Conservation (phyloP, 2,888 invertebrate genomes). For the Cataglyphis rosenhaueri region DNA sequence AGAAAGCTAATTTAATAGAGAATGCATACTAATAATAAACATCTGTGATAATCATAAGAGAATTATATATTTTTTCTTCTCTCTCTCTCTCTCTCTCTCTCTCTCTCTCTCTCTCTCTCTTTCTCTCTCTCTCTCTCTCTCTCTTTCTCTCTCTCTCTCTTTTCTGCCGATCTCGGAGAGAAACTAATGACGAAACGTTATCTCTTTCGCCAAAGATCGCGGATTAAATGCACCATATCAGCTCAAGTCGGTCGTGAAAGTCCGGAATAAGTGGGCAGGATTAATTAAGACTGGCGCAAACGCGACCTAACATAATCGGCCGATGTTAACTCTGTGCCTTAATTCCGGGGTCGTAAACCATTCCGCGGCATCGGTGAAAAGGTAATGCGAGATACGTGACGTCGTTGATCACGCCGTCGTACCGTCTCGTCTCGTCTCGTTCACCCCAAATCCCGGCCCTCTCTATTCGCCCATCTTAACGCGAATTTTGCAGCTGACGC, state of each 20-base stretch:
- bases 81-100: not conserved
- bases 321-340: conserved; percentile 47
- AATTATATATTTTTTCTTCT: not conserved
- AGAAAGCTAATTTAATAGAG: not conserved
- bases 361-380: conserved; percentile 54
- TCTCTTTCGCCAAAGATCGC: conserved; percentile 32
- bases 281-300: conserved; percentile 54
- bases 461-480: conserved; percentile 14
- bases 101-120: not conserved
- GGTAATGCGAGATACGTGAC: conserved; percentile 59
- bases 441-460: not conserved
- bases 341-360: conserved; percentile 55
- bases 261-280: conserved; percentile 43
- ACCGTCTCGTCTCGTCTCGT: conserved; percentile 24
- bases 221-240: conserved; percentile 42
- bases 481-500: conserved; percentile 62
- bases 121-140: not conserved
- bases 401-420: conserved; percentile 56
- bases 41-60: not conserved
- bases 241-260: conserved; percentile 29
- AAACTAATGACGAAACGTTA: conserved; percentile 28
- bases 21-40: not conserved
- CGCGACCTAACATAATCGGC: conserved; percentile 53
- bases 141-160: not conserved
- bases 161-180: not conserved